Evolutionary conservation across 2,888 invertebrate genomes (phyloP).

Genomic region (Ryuthela nishihirai): DNA sequence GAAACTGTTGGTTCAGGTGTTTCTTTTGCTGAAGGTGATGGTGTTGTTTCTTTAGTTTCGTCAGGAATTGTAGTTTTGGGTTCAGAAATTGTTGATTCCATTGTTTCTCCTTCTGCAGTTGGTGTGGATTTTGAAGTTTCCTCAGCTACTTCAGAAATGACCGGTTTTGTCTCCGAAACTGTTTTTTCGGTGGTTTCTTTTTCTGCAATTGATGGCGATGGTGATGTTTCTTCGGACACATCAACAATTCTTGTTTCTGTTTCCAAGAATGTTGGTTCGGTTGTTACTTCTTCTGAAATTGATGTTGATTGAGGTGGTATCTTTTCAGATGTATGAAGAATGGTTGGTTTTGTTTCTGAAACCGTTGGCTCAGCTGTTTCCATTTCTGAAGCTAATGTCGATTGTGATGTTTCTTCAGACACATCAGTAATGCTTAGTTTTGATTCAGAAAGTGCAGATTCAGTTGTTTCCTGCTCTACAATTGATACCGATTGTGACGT

Average conservation of each 20-base stretch:
- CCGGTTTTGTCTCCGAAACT: not conserved
- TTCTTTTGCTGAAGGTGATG: not conserved
- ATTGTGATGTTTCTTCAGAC: not conserved
- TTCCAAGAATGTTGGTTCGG: no score
- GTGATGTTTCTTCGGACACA: no score
- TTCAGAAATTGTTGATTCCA: not conserved
- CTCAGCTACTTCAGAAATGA: not conserved
- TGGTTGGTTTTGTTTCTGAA: no score
- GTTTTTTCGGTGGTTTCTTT: not conserved
- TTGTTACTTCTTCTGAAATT: no score
- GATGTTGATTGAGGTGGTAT: no score
- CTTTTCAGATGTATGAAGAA: no score
- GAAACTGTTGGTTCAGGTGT: conserved; percentile 7
- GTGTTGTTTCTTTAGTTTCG: not conserved
- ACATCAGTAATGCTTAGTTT: not conserved
- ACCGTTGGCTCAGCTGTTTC: no score
- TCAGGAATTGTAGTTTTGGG: not conserved
- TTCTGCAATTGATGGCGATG: no score
- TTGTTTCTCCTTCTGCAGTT: not conserved
- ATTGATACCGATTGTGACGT: not conserved
- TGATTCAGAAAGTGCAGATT: not conserved
- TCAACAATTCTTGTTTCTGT: no score
- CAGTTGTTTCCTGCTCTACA: not conserved
- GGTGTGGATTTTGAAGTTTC: not conserved
- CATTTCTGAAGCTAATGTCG: not conserved